Conservation (phyloP, 53 echinoderm and acorn worm genomes). For the Patiria pectinifera region DNA sequence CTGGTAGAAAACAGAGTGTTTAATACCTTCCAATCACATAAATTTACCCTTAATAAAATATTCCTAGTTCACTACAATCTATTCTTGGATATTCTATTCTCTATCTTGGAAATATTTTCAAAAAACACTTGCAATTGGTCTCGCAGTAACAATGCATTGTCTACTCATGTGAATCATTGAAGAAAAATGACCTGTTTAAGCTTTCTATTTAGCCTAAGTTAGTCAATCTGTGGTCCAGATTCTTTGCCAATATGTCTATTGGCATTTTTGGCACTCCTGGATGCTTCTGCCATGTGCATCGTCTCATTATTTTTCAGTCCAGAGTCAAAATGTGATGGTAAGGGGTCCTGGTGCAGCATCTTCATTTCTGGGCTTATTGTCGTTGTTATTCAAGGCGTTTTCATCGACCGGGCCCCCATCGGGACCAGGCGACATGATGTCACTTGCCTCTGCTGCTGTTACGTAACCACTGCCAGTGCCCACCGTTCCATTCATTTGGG, state of each 20-base stretch:
- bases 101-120: no score
- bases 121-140: no score
- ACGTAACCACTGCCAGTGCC: not conserved
- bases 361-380: not conserved
- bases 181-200: no score
- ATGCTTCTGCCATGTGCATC: not conserved
- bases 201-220: no score
- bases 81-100: no score
- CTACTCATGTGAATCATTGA: no score
- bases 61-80: no score
- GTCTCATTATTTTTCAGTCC: not conserved
- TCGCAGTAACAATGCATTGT: no score
- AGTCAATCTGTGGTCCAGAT: not conserved
- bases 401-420: not conserved
- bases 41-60: no score
- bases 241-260: not conserved
- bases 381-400: conserved; percentile 2
- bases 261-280: not conserved
- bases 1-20: no score
- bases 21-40: no score
- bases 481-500: not conserved
- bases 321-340: not conserved
- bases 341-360: not conserved
- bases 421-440: not conserved
- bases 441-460: not conserved